Conservation (phyloP, 2,113 vertebrate genomes). For the Corythaeola cristata region DNA sequence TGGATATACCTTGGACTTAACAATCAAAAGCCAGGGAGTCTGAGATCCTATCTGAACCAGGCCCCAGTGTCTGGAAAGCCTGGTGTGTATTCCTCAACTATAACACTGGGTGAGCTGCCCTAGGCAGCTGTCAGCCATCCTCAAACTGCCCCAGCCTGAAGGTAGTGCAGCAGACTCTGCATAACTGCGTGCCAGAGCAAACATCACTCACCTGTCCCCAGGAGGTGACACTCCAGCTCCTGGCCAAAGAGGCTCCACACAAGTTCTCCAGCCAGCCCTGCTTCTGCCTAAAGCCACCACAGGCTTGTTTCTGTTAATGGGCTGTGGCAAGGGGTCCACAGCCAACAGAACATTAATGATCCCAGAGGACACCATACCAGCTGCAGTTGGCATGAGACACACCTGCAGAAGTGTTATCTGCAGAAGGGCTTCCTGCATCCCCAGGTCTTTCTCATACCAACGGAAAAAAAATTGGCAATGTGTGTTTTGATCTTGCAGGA, state of each 20-base stretch:
- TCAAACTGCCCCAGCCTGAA: neutral
- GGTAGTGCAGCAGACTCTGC: neutral
- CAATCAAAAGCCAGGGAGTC: neutral
- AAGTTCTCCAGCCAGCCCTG: neutral
- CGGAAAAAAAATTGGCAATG: neutral
- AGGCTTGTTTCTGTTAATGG: neutral
- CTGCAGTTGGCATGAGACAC: neutral
- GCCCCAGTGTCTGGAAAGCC: neutral
- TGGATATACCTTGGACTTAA: neutral
- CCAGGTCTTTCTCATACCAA: neutral
- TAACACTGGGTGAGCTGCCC: neutral
- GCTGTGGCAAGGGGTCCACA: neutral
- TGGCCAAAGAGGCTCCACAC: neutral
- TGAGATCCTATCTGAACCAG: neutral
- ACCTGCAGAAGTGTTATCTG: neutral
- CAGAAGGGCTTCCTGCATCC: neutral
- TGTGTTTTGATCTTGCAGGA: neutral
- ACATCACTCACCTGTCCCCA: neutral
- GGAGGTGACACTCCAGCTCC: neutral
- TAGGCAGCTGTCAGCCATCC: neutral
- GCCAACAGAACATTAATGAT: neutral
- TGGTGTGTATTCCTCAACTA: neutral
- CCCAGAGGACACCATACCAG: neutral
- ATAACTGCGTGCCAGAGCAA: neutral
- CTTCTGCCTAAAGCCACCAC: neutral